Conservation (phyloP, 2,797 vertebrate species). For the Pangasius sanitwongsei region DNA sequence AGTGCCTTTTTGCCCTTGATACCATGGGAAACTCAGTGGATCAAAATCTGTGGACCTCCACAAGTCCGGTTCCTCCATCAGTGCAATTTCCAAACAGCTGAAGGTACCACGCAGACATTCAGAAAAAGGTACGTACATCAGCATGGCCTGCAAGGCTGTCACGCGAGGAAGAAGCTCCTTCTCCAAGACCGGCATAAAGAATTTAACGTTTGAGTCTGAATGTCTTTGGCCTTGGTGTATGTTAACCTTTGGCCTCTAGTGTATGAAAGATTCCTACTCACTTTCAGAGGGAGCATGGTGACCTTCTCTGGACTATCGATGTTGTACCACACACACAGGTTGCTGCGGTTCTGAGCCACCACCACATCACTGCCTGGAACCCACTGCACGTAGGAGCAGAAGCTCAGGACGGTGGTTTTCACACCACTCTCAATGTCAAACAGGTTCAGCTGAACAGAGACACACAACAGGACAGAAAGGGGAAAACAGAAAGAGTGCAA, state of each 20-base stretch:
- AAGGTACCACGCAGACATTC: background rate
- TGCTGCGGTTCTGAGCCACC: constrained; percentile 90
- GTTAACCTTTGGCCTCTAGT: background rate
- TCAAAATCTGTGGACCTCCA: background rate
- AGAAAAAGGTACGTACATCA: background rate
- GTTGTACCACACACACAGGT: constrained; percentile 94
- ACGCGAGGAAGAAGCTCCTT: background rate
- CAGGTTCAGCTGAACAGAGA: constrained; percentile 81
- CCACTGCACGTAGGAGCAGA: constrained; percentile 96
- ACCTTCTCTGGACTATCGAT: constrained; percentile 91
- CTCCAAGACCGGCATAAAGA: background rate
- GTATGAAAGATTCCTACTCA: constrained; percentile 60
- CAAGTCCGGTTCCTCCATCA: background rate
- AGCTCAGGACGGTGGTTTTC: constrained; percentile 87
- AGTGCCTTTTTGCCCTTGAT: background rate
- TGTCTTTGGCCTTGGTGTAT: background rate
- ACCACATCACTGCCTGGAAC: constrained; percentile 94
- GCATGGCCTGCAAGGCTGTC: too few relatives aligned
- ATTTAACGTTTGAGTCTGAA: background rate
- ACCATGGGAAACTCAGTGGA: background rate
- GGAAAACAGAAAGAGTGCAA: background rate
- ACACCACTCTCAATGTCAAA: constrained; percentile 80
- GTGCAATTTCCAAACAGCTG: background rate
- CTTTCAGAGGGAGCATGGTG: constrained; percentile 91
- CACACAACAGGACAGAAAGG: background rate